phyloP scores from a whole-genome alignment of 2,113 vertebrate species.

The Pachyramphus minor region DNA sequence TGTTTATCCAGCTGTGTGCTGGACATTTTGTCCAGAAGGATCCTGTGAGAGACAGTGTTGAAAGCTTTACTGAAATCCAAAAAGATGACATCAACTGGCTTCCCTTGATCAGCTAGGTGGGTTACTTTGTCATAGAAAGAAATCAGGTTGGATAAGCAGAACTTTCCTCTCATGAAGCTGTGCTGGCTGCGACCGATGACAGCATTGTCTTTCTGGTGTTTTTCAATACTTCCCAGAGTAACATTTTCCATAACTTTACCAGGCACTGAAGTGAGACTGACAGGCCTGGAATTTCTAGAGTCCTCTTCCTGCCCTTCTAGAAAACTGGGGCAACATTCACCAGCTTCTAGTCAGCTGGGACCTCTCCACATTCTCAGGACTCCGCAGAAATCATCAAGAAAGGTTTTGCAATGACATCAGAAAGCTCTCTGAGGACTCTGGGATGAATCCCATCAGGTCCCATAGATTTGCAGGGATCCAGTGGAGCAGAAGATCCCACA shows the following conservation, averaged over 20 bases:
- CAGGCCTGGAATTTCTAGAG: neutral
- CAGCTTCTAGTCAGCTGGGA: neutral
- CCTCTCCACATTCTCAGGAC: neutral
- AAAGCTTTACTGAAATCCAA: neutral
- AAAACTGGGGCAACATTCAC: neutral
- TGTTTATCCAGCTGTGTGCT: neutral
- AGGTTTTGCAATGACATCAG: neutral
- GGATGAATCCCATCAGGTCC: neutral
- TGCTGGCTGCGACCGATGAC: neutral
- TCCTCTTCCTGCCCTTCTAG: neutral
- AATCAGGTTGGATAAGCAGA: neutral
- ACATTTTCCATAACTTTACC: neutral
- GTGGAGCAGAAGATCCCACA: neutral
- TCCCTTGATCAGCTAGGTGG: neutral
- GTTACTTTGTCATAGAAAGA: neutral
- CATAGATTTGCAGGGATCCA: neutral
- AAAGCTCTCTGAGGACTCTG: neutral
- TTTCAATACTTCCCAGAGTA: neutral
- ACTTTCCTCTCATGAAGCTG: neutral
- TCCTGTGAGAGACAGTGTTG: neutral
- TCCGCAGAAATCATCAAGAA: neutral
- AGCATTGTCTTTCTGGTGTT: neutral
- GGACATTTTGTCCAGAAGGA: neutral
- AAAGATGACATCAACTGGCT: neutral
- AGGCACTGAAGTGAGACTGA: neutral